Percentiles rank a stretch among this genome's conserved stretches.
Conservation (phyloP, 2,797 vertebrate genomes). For the Schizopygopsis malacanthus region DNA sequence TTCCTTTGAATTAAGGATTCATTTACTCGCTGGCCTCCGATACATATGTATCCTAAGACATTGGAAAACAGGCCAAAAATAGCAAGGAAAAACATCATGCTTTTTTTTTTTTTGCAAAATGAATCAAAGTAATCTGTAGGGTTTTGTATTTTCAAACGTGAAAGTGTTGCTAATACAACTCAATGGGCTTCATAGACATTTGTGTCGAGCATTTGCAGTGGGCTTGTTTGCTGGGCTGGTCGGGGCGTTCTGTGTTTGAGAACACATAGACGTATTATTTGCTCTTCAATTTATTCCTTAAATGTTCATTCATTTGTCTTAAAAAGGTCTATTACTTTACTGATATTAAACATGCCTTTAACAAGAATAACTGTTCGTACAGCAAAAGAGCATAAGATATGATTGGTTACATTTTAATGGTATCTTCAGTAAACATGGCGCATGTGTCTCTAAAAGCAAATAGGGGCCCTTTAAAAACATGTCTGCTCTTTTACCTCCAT, state of each 20-base stretch:
- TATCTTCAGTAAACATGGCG: not conserved
- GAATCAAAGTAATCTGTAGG: not conserved
- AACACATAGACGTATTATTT: not conserved
- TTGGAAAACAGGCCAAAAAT: too few relatives aligned
- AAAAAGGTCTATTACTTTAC: not conserved
- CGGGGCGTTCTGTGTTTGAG: too few relatives aligned
- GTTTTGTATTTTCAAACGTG: not conserved
- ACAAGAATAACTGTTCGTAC: not conserved
- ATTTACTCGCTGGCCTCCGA: too few relatives aligned
- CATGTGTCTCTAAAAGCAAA: slow-evolving; percentile 31
- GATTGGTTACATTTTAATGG: not conserved
- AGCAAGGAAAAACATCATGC: too few relatives aligned
- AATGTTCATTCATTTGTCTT: not conserved
- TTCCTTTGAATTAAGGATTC: not conserved
- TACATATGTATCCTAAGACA: too few relatives aligned
- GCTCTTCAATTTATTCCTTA: not conserved
- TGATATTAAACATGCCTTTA: not conserved
- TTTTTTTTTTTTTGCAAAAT: not conserved
- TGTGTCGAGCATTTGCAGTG: too few relatives aligned
- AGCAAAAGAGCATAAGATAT: not conserved
- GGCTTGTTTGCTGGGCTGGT: too few relatives aligned
- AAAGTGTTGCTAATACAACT: not conserved
- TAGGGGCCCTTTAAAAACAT: not conserved
- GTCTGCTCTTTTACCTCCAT: slow-evolving; percentile 13
- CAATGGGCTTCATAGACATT: not conserved